Evolutionary conservation across 1,140 invertebrate genomes (phyloP).

Genomic region (Mesaphorura yosii): DNA sequence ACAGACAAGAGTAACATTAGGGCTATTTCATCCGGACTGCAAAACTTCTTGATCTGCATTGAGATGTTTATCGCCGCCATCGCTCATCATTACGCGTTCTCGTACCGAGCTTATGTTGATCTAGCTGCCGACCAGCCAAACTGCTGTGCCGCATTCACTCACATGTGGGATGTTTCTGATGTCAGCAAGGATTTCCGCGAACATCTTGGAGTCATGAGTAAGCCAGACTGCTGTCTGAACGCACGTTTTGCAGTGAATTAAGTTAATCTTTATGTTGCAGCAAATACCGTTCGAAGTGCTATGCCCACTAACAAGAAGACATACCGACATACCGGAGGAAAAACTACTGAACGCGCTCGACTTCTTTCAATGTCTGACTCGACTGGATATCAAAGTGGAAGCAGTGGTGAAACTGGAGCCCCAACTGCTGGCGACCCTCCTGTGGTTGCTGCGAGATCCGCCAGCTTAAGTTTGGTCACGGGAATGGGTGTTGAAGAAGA

Average conservation of each 20-base stretch:
- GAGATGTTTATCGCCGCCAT: conserved; percentile 95
- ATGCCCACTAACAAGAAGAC: conserved; percentile 30
- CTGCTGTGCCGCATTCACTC: conserved; percentile 51
- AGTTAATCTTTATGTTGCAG: conserved; percentile 1
- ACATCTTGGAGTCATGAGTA: conserved; percentile 75
- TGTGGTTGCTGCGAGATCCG: conserved; percentile 18
- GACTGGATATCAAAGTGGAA: conserved; percentile 20
- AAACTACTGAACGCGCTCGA: conserved; percentile 24
- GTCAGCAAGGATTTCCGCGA: conserved; percentile 82
- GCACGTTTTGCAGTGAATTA: not conserved
- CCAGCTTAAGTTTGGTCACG: conserved; percentile 19
- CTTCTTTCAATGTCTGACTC: conserved; percentile 25
- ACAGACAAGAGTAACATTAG: conserved; percentile 48
- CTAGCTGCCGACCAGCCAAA: conserved; percentile 41
- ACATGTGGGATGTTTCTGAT: conserved; percentile 92
- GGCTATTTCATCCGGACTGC: conserved; percentile 59
- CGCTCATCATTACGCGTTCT: conserved; percentile 90
- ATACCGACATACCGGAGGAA: conserved; percentile 30
- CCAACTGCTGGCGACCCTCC: conserved; percentile 13
- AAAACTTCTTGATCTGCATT: conserved; percentile 92
- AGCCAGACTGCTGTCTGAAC: conserved; percentile 33
- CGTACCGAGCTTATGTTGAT: conserved; percentile 70
- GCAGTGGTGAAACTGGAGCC: conserved; percentile 3
- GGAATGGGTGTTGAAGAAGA: too few relatives aligned
- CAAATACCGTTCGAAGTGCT: conserved; percentile 23